These are phyloP conservation scores for Mycetomoellerius zeteki DNA, from an alignment of 1,140 invertebrate species.

Conservation along the genomic window DNA sequence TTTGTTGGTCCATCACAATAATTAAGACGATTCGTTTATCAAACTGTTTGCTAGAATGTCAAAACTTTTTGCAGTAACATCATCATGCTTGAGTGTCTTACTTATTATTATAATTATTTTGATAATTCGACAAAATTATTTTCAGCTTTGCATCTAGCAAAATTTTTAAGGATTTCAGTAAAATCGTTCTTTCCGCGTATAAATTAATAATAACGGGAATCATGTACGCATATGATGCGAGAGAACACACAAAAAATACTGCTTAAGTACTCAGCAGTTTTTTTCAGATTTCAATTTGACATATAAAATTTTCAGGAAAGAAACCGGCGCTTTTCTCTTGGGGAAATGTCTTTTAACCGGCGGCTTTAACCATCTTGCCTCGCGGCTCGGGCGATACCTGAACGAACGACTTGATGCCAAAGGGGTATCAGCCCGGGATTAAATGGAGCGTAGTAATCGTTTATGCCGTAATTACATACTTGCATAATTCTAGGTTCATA, in stretches of 20 bases:
- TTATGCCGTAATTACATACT: conserved; percentile 69
- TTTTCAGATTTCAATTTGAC: not conserved
- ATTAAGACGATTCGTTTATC: too few species aligned
- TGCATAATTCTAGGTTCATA: conserved; percentile 51
- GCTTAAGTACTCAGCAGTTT: not conserved
- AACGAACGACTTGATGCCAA: conserved; percentile 51
- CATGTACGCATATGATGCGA: not conserved
- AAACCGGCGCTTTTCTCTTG: not conserved
- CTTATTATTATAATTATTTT: too few species aligned
- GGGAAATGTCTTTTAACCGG: conserved; percentile 8
- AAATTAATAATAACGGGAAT: not conserved
- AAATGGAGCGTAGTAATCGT: conserved; percentile 68
- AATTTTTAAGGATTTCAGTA: too few species aligned
- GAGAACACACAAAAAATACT: not conserved
- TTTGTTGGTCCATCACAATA: too few species aligned
- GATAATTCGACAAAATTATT: too few species aligned
- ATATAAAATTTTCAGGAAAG: not conserved
- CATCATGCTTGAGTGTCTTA: too few species aligned
- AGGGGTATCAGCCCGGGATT: conserved; percentile 67
- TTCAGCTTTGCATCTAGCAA: too few species aligned
- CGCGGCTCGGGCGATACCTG: conserved; percentile 40
- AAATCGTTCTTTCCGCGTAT: too few species aligned
- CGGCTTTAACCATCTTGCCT: conserved; percentile 7
- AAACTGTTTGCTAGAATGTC: too few species aligned
- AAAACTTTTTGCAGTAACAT: too few species aligned